Conservation (phyloP, 1,140 invertebrate species). For the Drosophila bocqueti region DNA sequence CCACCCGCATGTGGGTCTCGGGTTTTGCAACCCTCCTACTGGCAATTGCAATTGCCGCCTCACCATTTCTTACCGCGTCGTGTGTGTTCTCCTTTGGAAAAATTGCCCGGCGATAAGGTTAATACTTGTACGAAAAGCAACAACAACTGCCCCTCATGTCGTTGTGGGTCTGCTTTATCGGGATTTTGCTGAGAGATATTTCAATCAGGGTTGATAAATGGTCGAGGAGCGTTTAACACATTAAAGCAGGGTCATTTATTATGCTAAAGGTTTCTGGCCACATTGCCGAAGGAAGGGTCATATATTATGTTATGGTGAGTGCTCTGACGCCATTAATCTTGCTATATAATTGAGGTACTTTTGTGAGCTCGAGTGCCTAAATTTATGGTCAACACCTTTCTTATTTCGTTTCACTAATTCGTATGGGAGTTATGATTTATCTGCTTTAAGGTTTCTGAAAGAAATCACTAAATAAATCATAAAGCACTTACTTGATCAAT, state of each 20-base stretch:
- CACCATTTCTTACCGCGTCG: slow-evolving; percentile 60
- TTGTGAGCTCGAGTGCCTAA: background rate
- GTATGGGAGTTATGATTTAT: background rate
- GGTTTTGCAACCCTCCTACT: slow-evolving; percentile 65
- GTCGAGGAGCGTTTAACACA: slow-evolving; percentile 31
- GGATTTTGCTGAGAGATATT: slow-evolving; percentile 41
- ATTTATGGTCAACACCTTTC: slow-evolving; percentile 25
- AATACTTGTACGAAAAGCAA: slow-evolving; percentile 17
- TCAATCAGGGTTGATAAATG: slow-evolving; percentile 51
- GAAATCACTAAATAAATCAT: background rate
- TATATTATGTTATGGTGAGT: slow-evolving; percentile 24
- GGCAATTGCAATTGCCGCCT: slow-evolving; percentile 43
- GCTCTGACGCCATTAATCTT: slow-evolving; percentile 21
- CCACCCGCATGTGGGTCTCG: slow-evolving; percentile 71
- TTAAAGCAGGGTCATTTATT: slow-evolving; percentile 38
- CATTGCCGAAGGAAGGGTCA: slow-evolving; percentile 8
- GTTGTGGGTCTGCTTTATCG: slow-evolving; percentile 36
- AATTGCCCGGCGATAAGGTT: slow-evolving; percentile 57
- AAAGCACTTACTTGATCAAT: background rate
- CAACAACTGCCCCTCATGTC: slow-evolving; percentile 25
- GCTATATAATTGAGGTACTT: slow-evolving; percentile 3
- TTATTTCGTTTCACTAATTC: background rate
- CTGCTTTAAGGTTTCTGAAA: too few relatives aligned
- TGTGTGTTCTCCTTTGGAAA: slow-evolving; percentile 54
- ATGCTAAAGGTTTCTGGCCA: slow-evolving; percentile 37